phyloP scores from a whole-genome alignment of 2,797 vertebrate genomes.

The Megaceryle alcyon region DNA sequence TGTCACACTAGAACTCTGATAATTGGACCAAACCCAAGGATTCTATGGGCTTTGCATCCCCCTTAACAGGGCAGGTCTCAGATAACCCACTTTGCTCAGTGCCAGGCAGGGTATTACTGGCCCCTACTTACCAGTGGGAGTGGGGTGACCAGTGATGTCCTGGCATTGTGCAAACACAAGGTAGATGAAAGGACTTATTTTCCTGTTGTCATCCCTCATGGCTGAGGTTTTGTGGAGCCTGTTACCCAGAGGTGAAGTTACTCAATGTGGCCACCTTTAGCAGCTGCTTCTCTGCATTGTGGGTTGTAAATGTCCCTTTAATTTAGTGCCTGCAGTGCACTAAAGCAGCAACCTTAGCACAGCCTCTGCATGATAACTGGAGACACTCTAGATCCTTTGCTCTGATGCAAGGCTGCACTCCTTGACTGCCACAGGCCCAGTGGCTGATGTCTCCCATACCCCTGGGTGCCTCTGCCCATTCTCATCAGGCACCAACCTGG shows the following conservation, averaged over 20 bases:
- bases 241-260: slow-evolving; percentile 27
- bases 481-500: too few species aligned
- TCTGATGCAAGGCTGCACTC: neutral
- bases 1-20: neutral
- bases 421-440: neutral
- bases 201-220: neutral
- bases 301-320: slow-evolving; percentile 60
- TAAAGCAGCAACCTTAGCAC: slow-evolving; percentile 59
- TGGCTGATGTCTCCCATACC: neutral
- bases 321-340: slow-evolving; percentile 70
- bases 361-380: slow-evolving; percentile 43
- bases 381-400: neutral
- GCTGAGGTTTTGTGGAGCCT: neutral
- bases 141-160: neutral
- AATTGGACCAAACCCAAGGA: neutral
- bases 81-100: too few species aligned
- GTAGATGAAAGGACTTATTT: neutral
- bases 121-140: neutral
- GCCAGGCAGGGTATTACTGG: neutral
- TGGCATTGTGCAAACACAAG: too few species aligned
- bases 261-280: neutral
- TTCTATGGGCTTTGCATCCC: neutral
- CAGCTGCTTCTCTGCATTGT: slow-evolving; percentile 58
- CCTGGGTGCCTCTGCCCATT: neutral
- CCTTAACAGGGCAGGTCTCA: neutral